A percentile compares a stretch with the other conserved stretches of the same genome.
Evolutionary conservation across 1,140 invertebrate genomes (phyloP).

Genomic region (Procambarus virginalis): DNA sequence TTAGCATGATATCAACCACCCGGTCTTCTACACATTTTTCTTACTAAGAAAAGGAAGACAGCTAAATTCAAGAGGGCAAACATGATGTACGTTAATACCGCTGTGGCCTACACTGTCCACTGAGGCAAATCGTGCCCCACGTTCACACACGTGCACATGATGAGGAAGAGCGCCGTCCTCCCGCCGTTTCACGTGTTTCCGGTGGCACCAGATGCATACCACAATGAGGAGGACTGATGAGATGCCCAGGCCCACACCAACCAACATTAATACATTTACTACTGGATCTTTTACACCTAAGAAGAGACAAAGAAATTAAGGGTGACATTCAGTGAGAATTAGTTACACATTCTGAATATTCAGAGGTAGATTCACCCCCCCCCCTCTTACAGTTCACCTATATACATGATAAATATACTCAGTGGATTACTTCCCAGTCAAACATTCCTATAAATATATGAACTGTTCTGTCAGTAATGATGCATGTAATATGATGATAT

Average conservation of each 20-base stretch:
- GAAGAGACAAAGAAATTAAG: slow-evolving; percentile 25
- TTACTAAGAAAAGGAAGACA: slow-evolving; percentile 20
- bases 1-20: not conserved
- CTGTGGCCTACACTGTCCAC: slow-evolving; percentile 70
- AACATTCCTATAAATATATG: too few species aligned
- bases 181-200: slow-evolving; percentile 58
- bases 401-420: too few species aligned
- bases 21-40: not conserved
- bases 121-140: slow-evolving; percentile 69
- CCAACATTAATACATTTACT: slow-evolving; percentile 71
- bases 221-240: slow-evolving; percentile 67
- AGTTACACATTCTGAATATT: not conserved
- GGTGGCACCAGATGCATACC: slow-evolving; percentile 70
- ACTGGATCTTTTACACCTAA: slow-evolving; percentile 70
- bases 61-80: slow-evolving; percentile 37
- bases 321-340: not conserved
- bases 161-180: slow-evolving; percentile 62
- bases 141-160: slow-evolving; percentile 68
- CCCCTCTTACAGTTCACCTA: too few species aligned
- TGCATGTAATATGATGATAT: too few species aligned
- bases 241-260: slow-evolving; percentile 68
- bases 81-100: slow-evolving; percentile 63
- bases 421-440: too few species aligned
- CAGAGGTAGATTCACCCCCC: not conserved
- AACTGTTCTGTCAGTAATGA: too few species aligned